Conservation (phyloP, 2,113 vertebrate species). For the Gymnobelideus leadbeateri region DNA sequence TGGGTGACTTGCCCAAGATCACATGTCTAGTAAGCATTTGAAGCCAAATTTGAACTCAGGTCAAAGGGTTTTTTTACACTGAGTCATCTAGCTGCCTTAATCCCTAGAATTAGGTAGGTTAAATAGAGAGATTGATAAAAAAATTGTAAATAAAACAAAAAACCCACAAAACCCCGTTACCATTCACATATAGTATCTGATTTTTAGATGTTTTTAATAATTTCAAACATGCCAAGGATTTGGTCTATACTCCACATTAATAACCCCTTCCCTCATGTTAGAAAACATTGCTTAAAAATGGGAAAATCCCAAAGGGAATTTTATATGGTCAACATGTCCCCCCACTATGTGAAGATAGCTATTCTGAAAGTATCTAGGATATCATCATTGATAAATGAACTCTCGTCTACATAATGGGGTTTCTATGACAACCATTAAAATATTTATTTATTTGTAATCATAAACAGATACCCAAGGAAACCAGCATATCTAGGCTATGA, state of each 20-base stretch:
- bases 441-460: slow-evolving; percentile 69
- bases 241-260: slow-evolving; percentile 4
- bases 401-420: slow-evolving; percentile 58
- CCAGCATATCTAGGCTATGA: slow-evolving; percentile 43
- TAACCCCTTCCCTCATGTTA: neutral
- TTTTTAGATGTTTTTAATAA: slow-evolving; percentile 34
- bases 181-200: neutral
- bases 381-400: slow-evolving; percentile 59
- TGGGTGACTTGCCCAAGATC: neutral
- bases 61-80: neutral
- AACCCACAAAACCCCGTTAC: neutral
- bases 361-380: slow-evolving; percentile 46
- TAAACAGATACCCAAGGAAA: slow-evolving; percentile 63
- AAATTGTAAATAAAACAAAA: neutral
- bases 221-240: slow-evolving; percentile 55
- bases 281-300: slow-evolving; percentile 36
- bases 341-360: neutral
- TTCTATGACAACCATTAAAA: slow-evolving; percentile 70
- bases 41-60: neutral
- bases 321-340: slow-evolving; percentile 36
- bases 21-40: neutral
- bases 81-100: neutral
- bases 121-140: slow-evolving; percentile 24
- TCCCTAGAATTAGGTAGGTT: neutral
- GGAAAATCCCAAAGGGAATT: slow-evolving; percentile 28